Evolutionary conservation across 2,113 vertebrate genomes (phyloP).

Genomic region (Chloropsis hardwickii): DNA sequence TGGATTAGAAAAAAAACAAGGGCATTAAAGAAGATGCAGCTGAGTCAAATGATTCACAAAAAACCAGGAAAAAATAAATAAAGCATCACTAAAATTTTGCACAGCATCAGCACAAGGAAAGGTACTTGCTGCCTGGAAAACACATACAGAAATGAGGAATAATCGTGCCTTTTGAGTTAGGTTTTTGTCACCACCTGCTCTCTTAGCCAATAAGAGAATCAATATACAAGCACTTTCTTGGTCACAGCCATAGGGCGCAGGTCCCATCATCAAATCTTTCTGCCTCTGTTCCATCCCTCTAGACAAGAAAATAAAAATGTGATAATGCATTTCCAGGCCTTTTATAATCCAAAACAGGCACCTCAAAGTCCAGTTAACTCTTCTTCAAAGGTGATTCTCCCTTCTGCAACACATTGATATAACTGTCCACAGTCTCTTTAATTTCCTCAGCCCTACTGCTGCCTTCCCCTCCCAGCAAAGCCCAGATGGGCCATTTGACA

Average conservation of each 20-base stretch:
- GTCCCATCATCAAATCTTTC: not conserved
- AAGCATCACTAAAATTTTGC: not conserved
- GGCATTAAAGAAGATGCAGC: not conserved
- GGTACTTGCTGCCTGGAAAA: not conserved
- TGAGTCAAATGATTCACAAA: not conserved
- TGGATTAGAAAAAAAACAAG: not conserved
- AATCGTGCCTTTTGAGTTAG: not conserved
- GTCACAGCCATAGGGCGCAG: rapidly evolving
- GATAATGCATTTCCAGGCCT: rapidly evolving
- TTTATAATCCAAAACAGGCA: not conserved
- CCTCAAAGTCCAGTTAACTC: not conserved
- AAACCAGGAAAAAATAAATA: not conserved
- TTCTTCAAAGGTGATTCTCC: not conserved
- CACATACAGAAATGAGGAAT: not conserved
- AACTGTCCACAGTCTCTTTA: not conserved
- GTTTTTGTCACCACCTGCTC: not conserved
- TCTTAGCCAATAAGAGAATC: not conserved
- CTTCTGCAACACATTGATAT: not conserved
- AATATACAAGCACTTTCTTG: rapidly evolving
- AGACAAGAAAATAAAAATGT: rapidly evolving
- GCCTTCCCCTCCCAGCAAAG: not conserved
- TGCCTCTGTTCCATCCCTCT: rapidly evolving
- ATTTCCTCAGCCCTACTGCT: not conserved
- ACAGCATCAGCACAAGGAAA: not conserved
- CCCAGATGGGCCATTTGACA: not conserved